A percentile compares a stretch with the other conserved stretches of the same genome.
Evolutionary conservation across 2,797 vertebrate genomes (phyloP).

Genomic region (Hydrocynus forskahlii): DNA sequence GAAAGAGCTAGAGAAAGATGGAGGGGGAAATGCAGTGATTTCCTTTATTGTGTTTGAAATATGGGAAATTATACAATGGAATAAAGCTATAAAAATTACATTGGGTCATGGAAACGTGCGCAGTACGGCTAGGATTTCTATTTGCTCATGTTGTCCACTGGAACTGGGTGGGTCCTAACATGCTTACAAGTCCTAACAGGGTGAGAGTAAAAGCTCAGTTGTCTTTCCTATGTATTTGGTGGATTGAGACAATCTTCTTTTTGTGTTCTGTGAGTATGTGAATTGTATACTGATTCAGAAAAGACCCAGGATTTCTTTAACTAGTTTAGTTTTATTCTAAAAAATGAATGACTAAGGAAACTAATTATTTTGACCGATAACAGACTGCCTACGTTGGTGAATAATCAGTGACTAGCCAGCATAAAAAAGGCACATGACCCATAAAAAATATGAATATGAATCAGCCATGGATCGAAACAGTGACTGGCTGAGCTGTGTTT

Average conservation of each 20-base stretch:
- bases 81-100: conserved; percentile 62
- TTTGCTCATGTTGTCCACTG: conserved; percentile 49
- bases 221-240: conserved; percentile 43
- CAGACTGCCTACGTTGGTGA: not conserved
- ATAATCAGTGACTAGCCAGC: not conserved
- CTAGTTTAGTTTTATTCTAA: not conserved
- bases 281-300: not conserved
- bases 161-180: conserved; percentile 37
- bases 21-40: conserved; percentile 59
- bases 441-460: too few species aligned
- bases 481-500: not conserved
- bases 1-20: conserved; percentile 59
- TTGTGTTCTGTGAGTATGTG: conserved; percentile 9
- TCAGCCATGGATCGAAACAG: not conserved
- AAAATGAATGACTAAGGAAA: not conserved
- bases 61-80: conserved; percentile 60
- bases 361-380: not conserved
- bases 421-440: not conserved
- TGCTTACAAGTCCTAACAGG: conserved; percentile 1
- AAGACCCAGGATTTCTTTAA: too few species aligned
- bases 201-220: conserved; percentile 30
- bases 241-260: conserved; percentile 29
- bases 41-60: conserved; percentile 69
- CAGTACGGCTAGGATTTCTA: conserved; percentile 58
- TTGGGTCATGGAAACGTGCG: conserved; percentile 64